Percentiles rank a stretch among this genome's conserved stretches.
Evolutionary conservation across 1,140 invertebrate species (phyloP).

Genomic region (Armadillidium nasatum): DNA sequence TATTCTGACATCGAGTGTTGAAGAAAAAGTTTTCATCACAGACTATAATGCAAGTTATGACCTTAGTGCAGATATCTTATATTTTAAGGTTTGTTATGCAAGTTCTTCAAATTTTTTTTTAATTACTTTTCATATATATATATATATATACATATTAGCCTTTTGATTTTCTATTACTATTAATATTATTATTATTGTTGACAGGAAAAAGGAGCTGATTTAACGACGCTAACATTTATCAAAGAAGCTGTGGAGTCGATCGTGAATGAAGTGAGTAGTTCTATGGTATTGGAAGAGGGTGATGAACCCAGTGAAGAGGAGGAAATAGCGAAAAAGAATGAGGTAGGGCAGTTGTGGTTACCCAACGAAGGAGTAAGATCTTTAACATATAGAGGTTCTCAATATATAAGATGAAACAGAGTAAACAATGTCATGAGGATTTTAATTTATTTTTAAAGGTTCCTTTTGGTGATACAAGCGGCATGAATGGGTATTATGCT

Average conservation of each 20-base stretch:
- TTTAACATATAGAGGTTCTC: too few species aligned
- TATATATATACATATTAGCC: too few species aligned
- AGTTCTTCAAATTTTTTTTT: too few species aligned
- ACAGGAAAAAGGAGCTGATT: neutral
- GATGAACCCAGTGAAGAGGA: too few species aligned
- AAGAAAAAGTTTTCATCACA: constrained; percentile 34
- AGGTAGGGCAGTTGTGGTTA: too few species aligned
- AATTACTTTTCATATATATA: too few species aligned
- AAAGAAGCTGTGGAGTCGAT: neutral
- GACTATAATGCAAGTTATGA: constrained; percentile 36
- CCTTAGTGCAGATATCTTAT: constrained; percentile 26
- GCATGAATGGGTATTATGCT: constrained; percentile 37
- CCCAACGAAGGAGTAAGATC: too few species aligned
- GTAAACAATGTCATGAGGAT: neutral
- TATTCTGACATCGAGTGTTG: constrained; percentile 34
- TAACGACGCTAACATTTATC: neutral
- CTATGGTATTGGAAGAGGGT: too few species aligned
- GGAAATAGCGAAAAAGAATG: too few species aligned
- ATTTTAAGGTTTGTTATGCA: neutral
- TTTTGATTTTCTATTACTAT: too few species aligned
- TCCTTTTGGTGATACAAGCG: constrained; percentile 31
- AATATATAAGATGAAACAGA: too few species aligned
- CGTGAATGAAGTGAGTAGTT: neutral
- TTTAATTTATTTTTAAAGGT: neutral
- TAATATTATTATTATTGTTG: too few species aligned